Evolutionary conservation across 1,140 invertebrate genomes (phyloP).

Genomic region (Solen grandis): DNA sequence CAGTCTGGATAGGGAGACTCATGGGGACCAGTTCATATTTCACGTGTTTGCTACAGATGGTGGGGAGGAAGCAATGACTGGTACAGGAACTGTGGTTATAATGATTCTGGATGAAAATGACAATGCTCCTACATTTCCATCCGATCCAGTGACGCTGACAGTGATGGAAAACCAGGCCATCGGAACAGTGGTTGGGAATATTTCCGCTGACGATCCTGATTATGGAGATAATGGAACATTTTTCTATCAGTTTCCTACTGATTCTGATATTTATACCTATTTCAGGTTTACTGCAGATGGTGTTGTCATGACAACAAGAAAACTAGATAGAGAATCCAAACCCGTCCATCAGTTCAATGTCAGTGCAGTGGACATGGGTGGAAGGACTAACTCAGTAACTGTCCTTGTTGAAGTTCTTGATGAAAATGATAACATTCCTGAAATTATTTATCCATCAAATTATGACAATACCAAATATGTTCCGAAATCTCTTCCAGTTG

Average conservation of each 20-base stretch:
- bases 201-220: conserved; percentile 40
- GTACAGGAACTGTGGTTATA: conserved; percentile 43
- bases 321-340: conserved; percentile 28
- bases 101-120: conserved; percentile 44
- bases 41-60: conserved; percentile 36
- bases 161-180: conserved; percentile 11
- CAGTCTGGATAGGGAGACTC: conserved; percentile 36
- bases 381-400: conserved; percentile 33
- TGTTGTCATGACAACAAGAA: conserved; percentile 15
- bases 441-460: conserved; percentile 47
- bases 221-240: conserved; percentile 43
- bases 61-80: conserved; percentile 8
- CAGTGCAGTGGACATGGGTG: conserved; percentile 41
- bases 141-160: conserved; percentile 22
- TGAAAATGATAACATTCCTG: conserved; percentile 45
- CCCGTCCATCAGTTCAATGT: conserved; percentile 33
- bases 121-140: conserved; percentile 45
- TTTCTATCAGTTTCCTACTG: conserved; percentile 22
- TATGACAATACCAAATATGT: conserved; percentile 40
- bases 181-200: conserved; percentile 28
- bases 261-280: conserved; percentile 1
- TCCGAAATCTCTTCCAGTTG: neutral
- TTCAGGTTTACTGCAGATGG: conserved; percentile 30
- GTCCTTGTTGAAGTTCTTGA: conserved; percentile 30
- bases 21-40: conserved; percentile 40